A percentile compares a stretch with the other conserved stretches of the same genome.
Evolutionary conservation across 2,888 invertebrate species (phyloP).

Genomic region (Metellina segmentata): DNA sequence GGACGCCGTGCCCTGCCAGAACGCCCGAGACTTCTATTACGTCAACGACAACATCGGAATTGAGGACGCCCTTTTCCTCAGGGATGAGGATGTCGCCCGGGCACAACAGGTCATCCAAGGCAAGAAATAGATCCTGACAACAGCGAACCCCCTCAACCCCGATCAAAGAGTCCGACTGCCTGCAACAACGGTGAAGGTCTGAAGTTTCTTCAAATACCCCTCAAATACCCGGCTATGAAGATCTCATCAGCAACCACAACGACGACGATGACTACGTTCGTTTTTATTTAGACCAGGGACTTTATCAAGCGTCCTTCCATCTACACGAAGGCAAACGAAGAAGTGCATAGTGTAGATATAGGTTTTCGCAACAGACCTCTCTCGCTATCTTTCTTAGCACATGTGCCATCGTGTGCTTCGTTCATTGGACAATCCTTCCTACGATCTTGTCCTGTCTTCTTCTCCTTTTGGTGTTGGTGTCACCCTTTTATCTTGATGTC

Average conservation of each 20-base stretch:
- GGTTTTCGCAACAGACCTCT: slow-evolving; percentile 54
- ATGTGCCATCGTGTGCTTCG: too few species aligned
- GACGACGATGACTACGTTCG: background rate
- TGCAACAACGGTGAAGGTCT: slow-evolving; percentile 57
- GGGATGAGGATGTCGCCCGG: slow-evolving; percentile 75
- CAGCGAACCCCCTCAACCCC: background rate
- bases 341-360: slow-evolving; percentile 54
- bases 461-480: too few species aligned
- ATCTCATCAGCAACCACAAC: slow-evolving; percentile 39
- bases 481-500: too few species aligned
- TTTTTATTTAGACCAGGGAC: background rate
- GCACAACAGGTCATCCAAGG: slow-evolving; percentile 75
- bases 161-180: slow-evolving; percentile 33
- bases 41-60: slow-evolving; percentile 78
- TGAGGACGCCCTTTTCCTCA: slow-evolving; percentile 77
- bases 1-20: slow-evolving; percentile 76
- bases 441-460: too few species aligned
- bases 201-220: slow-evolving; percentile 5
- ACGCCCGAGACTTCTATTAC: slow-evolving; percentile 77
- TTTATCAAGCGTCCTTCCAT: slow-evolving; percentile 16
- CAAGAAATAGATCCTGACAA: slow-evolving; percentile 45
- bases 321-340: slow-evolving; percentile 3
- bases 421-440: too few species aligned
- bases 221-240: slow-evolving; percentile 47
- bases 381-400: too few species aligned